Evolutionary conservation across 2,113 vertebrate species (phyloP).

Genomic region (Nicator chloris): DNA sequence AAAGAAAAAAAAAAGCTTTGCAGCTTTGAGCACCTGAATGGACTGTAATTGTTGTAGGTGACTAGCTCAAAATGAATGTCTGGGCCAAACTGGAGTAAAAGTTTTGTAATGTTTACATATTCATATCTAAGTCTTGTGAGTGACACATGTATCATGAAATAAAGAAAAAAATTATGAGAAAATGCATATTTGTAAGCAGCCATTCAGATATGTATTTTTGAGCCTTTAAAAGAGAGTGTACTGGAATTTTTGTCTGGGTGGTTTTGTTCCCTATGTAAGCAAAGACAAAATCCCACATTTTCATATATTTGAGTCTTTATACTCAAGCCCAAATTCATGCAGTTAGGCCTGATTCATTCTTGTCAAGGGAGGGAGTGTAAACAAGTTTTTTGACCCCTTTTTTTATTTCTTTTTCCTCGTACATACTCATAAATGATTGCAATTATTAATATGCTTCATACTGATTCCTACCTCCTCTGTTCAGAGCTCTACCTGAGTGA

Average conservation of each 20-base stretch:
- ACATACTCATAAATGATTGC: not conserved
- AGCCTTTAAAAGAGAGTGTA: not conserved
- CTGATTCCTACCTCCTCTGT: not conserved
- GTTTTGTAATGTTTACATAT: not conserved
- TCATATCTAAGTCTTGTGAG: not conserved
- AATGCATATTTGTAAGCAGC: not conserved
- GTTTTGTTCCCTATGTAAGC: not conserved
- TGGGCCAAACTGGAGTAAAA: not conserved
- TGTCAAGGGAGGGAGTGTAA: not conserved
- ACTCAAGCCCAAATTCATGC: not conserved
- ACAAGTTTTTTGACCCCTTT: not conserved
- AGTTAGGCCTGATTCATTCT: not conserved
- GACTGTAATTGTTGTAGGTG: not conserved
- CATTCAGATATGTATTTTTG: not conserved
- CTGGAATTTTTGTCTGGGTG: not conserved
- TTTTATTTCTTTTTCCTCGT: not conserved
- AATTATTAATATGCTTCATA: not conserved
- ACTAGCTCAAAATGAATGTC: not conserved
- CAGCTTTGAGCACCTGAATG: not conserved
- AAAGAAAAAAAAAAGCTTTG: not conserved
- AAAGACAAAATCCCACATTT: not conserved
- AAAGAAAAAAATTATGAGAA: not conserved
- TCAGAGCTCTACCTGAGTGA: slow-evolving; percentile 87
- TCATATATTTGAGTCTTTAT: not conserved
- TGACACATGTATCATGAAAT: not conserved